These are phyloP conservation scores for Brachypalpus laphriformis DNA, from an alignment of 2,888 invertebrate genomes.

Conservation along the genomic window DNA sequence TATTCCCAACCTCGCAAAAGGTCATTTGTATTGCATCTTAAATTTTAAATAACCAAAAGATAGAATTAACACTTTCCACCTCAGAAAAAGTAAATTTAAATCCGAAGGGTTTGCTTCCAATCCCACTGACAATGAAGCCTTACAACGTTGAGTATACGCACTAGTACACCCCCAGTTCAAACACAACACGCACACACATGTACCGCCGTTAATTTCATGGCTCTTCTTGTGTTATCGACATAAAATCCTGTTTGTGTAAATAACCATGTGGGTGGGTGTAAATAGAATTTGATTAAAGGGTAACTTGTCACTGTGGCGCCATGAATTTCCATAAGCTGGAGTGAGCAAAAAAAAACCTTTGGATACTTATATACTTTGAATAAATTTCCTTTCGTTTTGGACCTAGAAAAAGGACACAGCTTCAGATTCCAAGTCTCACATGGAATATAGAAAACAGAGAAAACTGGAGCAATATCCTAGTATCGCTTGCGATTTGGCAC, in stretches of 20 bases:
- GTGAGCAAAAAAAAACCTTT: slow-evolving; percentile 19
- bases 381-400: slow-evolving; percentile 55
- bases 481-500: not conserved
- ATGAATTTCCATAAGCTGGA: slow-evolving; percentile 76
- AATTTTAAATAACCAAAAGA: slow-evolving; percentile 48
- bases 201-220: slow-evolving; percentile 67
- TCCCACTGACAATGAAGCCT: slow-evolving; percentile 10
- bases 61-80: slow-evolving; percentile 20
- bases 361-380: slow-evolving; percentile 32
- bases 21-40: slow-evolving; percentile 46
- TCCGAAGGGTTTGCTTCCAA: slow-evolving; percentile 15
- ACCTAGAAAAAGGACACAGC: slow-evolving; percentile 39
- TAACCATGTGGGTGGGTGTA: slow-evolving; percentile 76
- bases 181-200: not conserved
- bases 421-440: slow-evolving; percentile 13
- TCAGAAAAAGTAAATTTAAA: slow-evolving; percentile 38
- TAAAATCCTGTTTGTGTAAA: slow-evolving; percentile 74
- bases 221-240: slow-evolving; percentile 71
- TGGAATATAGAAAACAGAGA: not conserved
- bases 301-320: slow-evolving; percentile 78
- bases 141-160: not conserved
- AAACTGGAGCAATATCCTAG: slow-evolving; percentile 6
- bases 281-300: slow-evolving; percentile 81
- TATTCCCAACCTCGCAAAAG: slow-evolving; percentile 21
- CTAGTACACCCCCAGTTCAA: slow-evolving; percentile 6